A percentile compares a stretch with the other conserved stretches of the same genome.
These are phyloP conservation scores for Siniperca obscura DNA, from an alignment of 2,797 vertebrate species.

Conservation along the genomic window DNA sequence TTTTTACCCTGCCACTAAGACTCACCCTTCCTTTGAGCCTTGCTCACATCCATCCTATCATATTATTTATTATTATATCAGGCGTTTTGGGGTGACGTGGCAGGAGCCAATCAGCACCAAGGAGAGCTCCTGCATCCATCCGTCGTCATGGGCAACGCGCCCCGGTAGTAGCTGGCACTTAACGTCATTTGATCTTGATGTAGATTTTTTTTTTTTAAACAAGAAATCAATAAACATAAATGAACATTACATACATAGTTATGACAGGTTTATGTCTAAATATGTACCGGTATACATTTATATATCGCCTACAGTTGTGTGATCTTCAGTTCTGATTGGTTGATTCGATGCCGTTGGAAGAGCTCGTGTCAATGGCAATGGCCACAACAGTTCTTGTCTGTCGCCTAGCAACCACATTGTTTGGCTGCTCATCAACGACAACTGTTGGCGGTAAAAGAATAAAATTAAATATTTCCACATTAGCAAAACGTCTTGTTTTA, in stretches of 20 bases:
- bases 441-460: background rate
- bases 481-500: background rate
- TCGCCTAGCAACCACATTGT: conserved; percentile 55
- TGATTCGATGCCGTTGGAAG: background rate
- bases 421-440: background rate
- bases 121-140: conserved; percentile 61
- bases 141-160: conserved; percentile 57
- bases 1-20: background rate
- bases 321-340: background rate
- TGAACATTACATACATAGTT: background rate
- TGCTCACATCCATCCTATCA: conserved; percentile 8
- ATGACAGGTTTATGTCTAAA: background rate
- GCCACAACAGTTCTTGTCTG: background rate
- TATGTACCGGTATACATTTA: background rate
- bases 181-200: background rate
- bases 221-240: background rate
- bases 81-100: conserved; percentile 55
- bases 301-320: background rate
- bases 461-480: background rate
- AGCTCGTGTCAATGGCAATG: background rate
- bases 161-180: conserved; percentile 17
- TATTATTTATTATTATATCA: conserved; percentile 45
- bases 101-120: conserved; percentile 61
- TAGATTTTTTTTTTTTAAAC: background rate
- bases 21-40: background rate